Base-by-base conservation (phyloP, 2,888 invertebrate species). In the Drosophila eohydei region DNA sequence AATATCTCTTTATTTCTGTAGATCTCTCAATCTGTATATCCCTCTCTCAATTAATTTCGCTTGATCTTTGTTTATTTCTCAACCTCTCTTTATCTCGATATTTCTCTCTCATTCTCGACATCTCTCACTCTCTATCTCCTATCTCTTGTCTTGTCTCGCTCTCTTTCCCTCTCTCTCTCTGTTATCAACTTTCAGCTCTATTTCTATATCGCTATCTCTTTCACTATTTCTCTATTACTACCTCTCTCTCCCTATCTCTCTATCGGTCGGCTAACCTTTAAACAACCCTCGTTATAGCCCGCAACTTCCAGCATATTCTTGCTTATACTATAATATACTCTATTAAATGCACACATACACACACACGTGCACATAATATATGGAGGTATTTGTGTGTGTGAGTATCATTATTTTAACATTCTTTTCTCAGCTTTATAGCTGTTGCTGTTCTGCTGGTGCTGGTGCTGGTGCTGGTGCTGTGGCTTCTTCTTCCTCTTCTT, bases 401-500 rank as follows among this genome's bases (percentile, higher is more conserved):
- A 52, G 44, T 44, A 57, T 30, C 50, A 65, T 65, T 63, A 51
- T 67, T 72, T 63, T 12, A 60, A 54, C 72, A 75, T 75, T 78
- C 59, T 61, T 46, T 63, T 57, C 50, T 56, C 55, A 61, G 28
- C 58, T 71, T 62, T 59, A 58, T 70, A 41, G 71, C 62, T 50
- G 16, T 67, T 68, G 57, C 36, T 58, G 36, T 60, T 66, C 28
- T 64, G 32, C 44, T 54, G 16, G 7, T 32, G 9, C 12, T 34
- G 32, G 9, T 28, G n/a, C n/a, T n/a, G n/a, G n/a, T 64, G 32
- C 44, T 54, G 16, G 7, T 32, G 9, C 12, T 34, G 32, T 9
- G 21, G 21, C 11, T 57, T 7, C 36, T 26, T 26, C 36, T 30
- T 41, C n/a, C 30, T 28, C 48, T 14, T 43, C 50, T 51, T 41